Evolutionary conservation across 2,797 vertebrate genomes (phyloP), one percentile per base, ranked within the genome.

Genomic region (Aselliscus stoliczkanus): DNA sequence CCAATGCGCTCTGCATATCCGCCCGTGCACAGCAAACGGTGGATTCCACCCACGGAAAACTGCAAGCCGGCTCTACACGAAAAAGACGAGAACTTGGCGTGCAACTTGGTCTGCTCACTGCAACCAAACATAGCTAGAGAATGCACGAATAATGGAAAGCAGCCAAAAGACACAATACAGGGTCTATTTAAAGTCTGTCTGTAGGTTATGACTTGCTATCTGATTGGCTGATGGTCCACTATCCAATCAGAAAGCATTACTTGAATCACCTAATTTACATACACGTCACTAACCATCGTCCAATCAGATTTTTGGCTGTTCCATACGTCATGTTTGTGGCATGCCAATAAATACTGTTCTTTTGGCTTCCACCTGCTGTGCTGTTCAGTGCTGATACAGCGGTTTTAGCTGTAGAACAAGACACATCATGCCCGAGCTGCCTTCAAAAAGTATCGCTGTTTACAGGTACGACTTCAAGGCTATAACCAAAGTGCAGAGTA

Each of bases 231-330:
- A 34, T 31, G 21, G 54, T 18, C 0, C 0, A 7, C 42, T 75
- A 83, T 3, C 96, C 96, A 97, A 97, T 97, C 90, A 83, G 34
- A 81, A 82, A 76, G 25, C 0, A 15, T 3, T 1, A 31, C 7
- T 29, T 2, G 14, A 94, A 70, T 75, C 65, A 5, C 88, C 29
- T 97, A 0, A 96, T 97, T 97, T 97, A 56, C 97, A 97, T 97
- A 62, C 8, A 42, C 15, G 1, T 3, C 34, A n/a, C 23, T 9
- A 2, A 2, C 13, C 9, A 4, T 1, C 86, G 44, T 14, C 97
- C 97, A 97, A 97, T 97, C 95, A 95, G 67, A 34, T 5, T 5
- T 7, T 11, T 31, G 6, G 12, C 17, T 64, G 3, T 2, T 12
- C 21, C 0, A 39, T 1, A 31, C 31, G 90, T 52, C 84, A 73